Evolutionary conservation across 2,888 invertebrate genomes (phyloP), one percentile per base, ranked within the genome.

Genomic region (Tipula vernalis): DNA sequence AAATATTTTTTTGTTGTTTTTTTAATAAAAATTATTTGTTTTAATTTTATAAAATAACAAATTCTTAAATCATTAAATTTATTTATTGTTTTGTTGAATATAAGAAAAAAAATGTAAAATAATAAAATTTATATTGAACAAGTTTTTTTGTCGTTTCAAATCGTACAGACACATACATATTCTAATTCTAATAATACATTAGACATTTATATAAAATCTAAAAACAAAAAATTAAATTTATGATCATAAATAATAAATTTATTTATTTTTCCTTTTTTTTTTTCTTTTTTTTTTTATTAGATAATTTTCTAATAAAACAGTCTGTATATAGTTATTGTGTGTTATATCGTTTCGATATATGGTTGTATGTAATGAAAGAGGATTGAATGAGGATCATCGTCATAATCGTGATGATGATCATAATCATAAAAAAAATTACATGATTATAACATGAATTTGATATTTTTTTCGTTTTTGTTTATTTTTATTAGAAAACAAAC

Each of bases 221-320:
- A n/a, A 71, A 71, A 28, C 18, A 28, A 71, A 28, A 71, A 71
- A 71, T 71, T 28, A 71, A 71, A 71, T 71, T 71, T 71, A 71
- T 71, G 71, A 71, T 71, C 71, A 71, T 71, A 71, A 71, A 71
- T 71, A 71, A 71, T 71, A 71, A 71, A 71, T 71, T 71, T 71
- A 71, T 71, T 71, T 71, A 28, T 71, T 71, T 71, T 71, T 71
- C 71, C 71, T 12, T 71, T 71, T 18, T 57, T n/a, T n/a, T n/a
- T n/a, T n/a, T 71, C 71, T 28, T 12, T 71, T 71, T 18, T 57
- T 71, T 71, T 71, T 71, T 71, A 71, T 71, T 71, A 71, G 71
- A 71, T 71, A 71, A 71, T 71, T 71, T 71, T 71, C 71, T 71
- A 71, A 71, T 71, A 71, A 71, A 71, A 71, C 71, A 28, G 71